Evolutionary conservation across 2,888 invertebrate species (phyloP), one percentile per base, ranked within the genome.

Genomic region (Andrena minutula): DNA sequence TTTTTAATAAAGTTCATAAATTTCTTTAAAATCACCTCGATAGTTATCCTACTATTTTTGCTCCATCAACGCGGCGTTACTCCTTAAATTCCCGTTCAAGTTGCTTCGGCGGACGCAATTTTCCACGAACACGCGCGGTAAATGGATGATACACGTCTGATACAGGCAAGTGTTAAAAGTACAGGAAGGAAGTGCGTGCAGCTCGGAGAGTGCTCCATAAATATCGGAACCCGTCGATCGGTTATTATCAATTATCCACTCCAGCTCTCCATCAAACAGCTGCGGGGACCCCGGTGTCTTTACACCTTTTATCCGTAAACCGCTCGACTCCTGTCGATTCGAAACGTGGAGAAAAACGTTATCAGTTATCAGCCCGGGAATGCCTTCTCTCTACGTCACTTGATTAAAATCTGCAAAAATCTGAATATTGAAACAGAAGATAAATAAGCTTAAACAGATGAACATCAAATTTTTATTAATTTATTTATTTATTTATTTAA

Each of bases 171-270:
- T 47, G 66, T 80, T 51, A 72, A 80, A 78, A 66, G 66, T 80
- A 66, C 71, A 80, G 79, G 79, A 78, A 78, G 66, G 47, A 72
- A 72, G 71, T 79, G 79, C 79, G 71, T 78, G 32, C 32, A 32
- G 65, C 49, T 35, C 47, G 71, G 61, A 68, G 71, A 78, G 79
- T 78, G 71, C 71, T 80, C 79, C 71, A 80, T 80, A 80, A 80
- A 80, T 78, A 80, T 80, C 79, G 71, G 71, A 66, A 80, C 71
- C 66, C 56, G 79, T 80, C 79, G 71, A 72, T 80, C 53, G 79
- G 79, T 79, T 80, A 80, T 78, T 80, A 72, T 80, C 71, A 80
- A 78, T 80, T 80, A 80, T 79, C 79, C 79, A 78, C 79, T 80
- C 53, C 71, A 80, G 71, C 79, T 80, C 71, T 71, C 79, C 79